Percentiles rank a stretch among this genome's conserved stretches.
Conservation (phyloP, 2,113 vertebrate genomes). For the Empidonax alnorum region DNA sequence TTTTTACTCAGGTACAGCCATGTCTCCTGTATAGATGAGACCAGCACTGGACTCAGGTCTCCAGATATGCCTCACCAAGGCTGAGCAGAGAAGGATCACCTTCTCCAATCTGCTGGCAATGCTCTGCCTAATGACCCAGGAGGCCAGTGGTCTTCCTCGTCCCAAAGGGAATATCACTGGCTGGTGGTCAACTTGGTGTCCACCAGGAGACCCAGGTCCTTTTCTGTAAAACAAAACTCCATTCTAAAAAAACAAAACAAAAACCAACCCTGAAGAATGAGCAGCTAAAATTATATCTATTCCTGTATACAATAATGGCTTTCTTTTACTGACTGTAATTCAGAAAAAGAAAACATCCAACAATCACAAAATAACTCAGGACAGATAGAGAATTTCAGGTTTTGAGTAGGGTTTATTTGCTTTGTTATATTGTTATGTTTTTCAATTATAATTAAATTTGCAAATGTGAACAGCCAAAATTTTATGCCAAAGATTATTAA, state of each 20-base stretch:
- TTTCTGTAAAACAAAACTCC: not conserved
- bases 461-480: not conserved
- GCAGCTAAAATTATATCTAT: not conserved
- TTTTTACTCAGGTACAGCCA: rapidly evolving
- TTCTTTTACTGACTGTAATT: not conserved
- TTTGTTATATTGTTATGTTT: not conserved
- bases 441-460: not conserved
- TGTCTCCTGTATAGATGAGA: not conserved
- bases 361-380: not conserved
- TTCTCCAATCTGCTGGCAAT: not conserved
- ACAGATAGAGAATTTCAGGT: not conserved
- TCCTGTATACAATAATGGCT: not conserved
- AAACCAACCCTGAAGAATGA: not conserved
- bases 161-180: not conserved
- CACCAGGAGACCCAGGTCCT: not conserved
- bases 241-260: not conserved
- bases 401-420: not conserved
- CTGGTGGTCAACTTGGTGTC: not conserved
- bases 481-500: slow-evolving; percentile 14
- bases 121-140: not conserved
- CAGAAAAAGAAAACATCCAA: not conserved
- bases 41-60: not conserved
- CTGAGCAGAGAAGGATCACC: not conserved
- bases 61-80: not conserved
- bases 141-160: not conserved